Evolutionary conservation across 2,888 invertebrate genomes (phyloP), one percentile per base, ranked within the genome.

Genomic region (Leistus spinibarbis): DNA sequence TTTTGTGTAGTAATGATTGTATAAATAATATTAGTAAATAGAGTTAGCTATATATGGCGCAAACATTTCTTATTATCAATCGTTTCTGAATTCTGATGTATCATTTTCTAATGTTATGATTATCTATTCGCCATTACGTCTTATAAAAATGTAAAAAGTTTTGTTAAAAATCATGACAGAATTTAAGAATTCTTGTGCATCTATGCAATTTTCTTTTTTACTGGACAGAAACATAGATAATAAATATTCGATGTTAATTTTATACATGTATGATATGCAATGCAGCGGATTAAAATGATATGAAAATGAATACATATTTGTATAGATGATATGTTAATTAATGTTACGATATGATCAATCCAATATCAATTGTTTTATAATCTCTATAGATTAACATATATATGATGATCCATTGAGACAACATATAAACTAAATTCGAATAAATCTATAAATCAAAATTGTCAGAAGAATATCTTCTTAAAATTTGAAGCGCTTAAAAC

Each of bases 111-210:
- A 17, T 23, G 54, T 63, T 19, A 60, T 73, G 73, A 73, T 73
- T 73, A 73, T 73, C 73, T 73, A 22, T 56, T 73, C 73, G 73
- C 73, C 57, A 60, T 73, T 73, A 67, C 60, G 67, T n/a, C 24
- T 67, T 73, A 73, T 73, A 73, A 73, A 73, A 73, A 60, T 73
- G 73, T 24, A 73, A 73, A 73, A 73, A 40, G 53, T 20, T 67
- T 73, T 20, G 24, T 24, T 65, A 60, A 67, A 72, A 65, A 65
- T 17, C 60, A 60, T 60, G 17, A 17, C 10, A 19, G 22, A 56
- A 60, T 60, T 19, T 16, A 17, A 2, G 17, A 20, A 10, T 60
- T 19, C 19, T 60, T 60, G 60, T 60, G 60, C 22, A 19, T 10
- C 22, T 66, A 53, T 27, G 20, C 7, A 63, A 17, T 40, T 66